A percentile compares a stretch with the other conserved stretches of the same genome.
These are phyloP conservation scores for Nannoperca obscura DNA, from an alignment of 2,797 vertebrate genomes.

Conservation along the genomic window DNA sequence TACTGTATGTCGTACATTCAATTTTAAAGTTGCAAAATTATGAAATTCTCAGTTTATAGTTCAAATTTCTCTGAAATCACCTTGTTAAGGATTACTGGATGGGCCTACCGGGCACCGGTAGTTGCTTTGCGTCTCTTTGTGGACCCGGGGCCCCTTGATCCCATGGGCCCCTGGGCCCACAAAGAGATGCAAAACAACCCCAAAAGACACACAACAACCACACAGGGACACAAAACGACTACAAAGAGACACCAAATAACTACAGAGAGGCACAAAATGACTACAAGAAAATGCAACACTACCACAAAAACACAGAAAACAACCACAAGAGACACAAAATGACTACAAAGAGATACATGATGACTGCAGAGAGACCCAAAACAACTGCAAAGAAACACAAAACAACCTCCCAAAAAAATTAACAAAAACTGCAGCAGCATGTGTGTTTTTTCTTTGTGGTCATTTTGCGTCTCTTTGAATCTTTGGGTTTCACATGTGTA, in stretches of 20 bases:
- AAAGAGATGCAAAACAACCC: background rate
- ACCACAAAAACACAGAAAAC: too few species aligned
- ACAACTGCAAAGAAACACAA: background rate
- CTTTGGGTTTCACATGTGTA: background rate
- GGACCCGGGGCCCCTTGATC: too few species aligned
- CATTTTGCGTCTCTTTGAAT: background rate
- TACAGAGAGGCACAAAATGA: too few species aligned
- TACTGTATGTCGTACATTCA: constrained; percentile 5
- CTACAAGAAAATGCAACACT: too few species aligned
- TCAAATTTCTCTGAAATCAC: constrained; percentile 11
- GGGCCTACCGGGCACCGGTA: too few species aligned
- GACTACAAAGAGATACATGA: too few species aligned
- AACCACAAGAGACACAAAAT: too few species aligned
- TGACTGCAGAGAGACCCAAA: background rate
- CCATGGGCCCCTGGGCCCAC: too few species aligned
- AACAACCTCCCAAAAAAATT: background rate
- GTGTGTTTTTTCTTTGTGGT: background rate
- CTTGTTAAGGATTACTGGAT: background rate
- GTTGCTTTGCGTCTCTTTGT: too few species aligned
- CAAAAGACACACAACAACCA: background rate
- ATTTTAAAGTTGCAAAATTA: constrained; percentile 23
- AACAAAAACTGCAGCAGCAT: background rate
- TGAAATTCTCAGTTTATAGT: background rate
- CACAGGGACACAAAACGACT: background rate
- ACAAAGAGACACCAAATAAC: background rate